These are phyloP conservation scores for Girardinus metallicus DNA, from an alignment of 2,797 vertebrate genomes.

Conservation along the genomic window DNA sequence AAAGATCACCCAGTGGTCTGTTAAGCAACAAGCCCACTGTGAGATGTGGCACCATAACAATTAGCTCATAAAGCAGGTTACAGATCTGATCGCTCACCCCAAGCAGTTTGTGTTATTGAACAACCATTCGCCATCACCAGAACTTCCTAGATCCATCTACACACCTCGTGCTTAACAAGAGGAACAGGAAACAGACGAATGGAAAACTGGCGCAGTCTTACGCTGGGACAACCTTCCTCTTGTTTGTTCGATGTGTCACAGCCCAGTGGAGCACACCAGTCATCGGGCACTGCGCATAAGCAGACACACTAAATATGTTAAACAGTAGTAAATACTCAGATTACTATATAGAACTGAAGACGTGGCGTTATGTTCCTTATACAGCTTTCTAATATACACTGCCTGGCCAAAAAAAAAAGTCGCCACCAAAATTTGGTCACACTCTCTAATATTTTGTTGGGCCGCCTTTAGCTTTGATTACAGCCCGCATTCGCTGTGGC, in stretches of 20 bases:
- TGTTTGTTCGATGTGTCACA: constrained; percentile 24
- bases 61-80: not conserved
- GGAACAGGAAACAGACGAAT: constrained; percentile 64
- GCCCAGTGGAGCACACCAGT: constrained; percentile 70
- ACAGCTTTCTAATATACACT: not conserved
- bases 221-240: constrained; percentile 32
- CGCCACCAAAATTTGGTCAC: no score
- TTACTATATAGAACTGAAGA: not conserved
- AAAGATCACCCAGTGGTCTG: not conserved
- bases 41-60: not conserved
- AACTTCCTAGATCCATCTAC: constrained; percentile 12
- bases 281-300: constrained; percentile 60
- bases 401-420: no score
- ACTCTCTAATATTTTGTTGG: no score
- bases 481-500: no score
- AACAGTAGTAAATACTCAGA: not conserved
- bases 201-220: constrained; percentile 49
- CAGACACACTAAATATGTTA: constrained; percentile 12
- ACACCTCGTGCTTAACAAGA: constrained; percentile 63
- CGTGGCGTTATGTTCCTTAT: not conserved
- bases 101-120: not conserved
- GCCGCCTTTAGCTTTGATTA: no score
- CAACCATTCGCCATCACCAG: not conserved
- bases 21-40: not conserved
- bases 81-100: not conserved